These are phyloP conservation scores for Heliconius sara DNA, from an alignment of 2,888 invertebrate species.

Conservation along the genomic window DNA sequence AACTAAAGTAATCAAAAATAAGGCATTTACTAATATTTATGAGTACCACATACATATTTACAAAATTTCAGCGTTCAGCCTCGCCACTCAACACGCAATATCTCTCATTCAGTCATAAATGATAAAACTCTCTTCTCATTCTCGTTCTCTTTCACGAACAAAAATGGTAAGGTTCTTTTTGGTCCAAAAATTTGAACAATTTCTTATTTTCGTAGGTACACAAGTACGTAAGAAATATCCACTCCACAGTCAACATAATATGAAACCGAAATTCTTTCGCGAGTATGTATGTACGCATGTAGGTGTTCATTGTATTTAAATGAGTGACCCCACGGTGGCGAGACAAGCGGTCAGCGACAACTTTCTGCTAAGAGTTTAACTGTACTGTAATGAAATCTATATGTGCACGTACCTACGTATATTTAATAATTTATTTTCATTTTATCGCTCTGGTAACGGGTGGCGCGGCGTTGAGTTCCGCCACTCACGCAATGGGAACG, in stretches of 20 bases:
- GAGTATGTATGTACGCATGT: conserved; percentile 39
- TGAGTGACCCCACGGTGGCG: conserved; percentile 56
- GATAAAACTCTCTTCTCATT: too few species aligned
- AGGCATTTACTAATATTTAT: background rate
- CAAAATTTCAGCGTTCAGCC: background rate
- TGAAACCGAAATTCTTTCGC: conserved; percentile 45
- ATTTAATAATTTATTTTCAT: background rate
- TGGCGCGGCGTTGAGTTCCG: too few species aligned
- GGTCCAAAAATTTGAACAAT: background rate
- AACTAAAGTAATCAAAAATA: background rate
- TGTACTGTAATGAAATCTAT: conserved; percentile 1
- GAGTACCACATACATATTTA: too few species aligned
- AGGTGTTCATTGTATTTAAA: conserved; percentile 65
- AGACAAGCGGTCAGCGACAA: conserved; percentile 34
- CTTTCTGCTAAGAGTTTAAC: conserved; percentile 36
- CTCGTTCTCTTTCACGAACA: too few species aligned
- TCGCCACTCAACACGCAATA: background rate
- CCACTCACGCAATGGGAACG: too few species aligned
- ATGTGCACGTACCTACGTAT: conserved; percentile 4
- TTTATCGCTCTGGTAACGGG: too few species aligned
- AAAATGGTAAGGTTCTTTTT: background rate
- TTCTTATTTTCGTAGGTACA: background rate
- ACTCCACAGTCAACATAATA: conserved; percentile 6
- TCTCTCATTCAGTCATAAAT: too few species aligned
- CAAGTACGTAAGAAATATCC: background rate